These are phyloP conservation scores for Abrostola tripartita DNA, from an alignment of 2,888 invertebrate species.

Conservation along the genomic window DNA sequence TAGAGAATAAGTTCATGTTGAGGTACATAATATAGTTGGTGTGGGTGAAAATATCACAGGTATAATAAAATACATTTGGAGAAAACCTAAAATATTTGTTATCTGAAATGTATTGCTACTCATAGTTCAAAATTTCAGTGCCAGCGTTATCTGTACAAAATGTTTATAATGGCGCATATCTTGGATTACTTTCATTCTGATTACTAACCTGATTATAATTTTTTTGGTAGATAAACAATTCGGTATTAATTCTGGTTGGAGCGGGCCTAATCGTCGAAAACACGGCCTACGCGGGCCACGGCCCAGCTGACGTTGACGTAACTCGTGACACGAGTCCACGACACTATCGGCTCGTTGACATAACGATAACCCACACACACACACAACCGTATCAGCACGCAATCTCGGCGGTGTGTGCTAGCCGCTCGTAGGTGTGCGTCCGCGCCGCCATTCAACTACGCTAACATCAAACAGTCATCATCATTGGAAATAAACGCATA, in stretches of 20 bases:
- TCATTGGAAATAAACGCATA: constrained; percentile 56
- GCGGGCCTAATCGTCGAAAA: constrained; percentile 17
- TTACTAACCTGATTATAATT: neutral
- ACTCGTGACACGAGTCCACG: constrained; percentile 55
- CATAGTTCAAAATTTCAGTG: too few species aligned
- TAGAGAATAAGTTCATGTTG: constrained; percentile 20
- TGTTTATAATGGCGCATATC: neutral
- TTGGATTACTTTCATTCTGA: constrained; percentile 2
- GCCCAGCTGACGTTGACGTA: constrained; percentile 68
- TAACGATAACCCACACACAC: constrained; percentile 56
- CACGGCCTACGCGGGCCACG: constrained; percentile 18
- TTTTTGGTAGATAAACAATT: neutral
- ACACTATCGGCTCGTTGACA: constrained; percentile 58
- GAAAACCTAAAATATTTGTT: too few species aligned
- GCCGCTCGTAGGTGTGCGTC: constrained; percentile 50
- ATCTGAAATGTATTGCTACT: too few species aligned
- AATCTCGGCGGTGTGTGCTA: constrained; percentile 24
- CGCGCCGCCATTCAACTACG: constrained; percentile 52
- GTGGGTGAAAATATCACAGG: constrained; percentile 11
- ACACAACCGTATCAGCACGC: constrained; percentile 26
- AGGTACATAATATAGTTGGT: constrained; percentile 3
- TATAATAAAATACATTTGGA: neutral
- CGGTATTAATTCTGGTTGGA: constrained; percentile 1
- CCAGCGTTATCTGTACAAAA: neutral
- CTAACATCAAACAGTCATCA: constrained; percentile 56